Evolutionary conservation across 2,113 vertebrate species (phyloP).

Genomic region (Vimba vimba): DNA sequence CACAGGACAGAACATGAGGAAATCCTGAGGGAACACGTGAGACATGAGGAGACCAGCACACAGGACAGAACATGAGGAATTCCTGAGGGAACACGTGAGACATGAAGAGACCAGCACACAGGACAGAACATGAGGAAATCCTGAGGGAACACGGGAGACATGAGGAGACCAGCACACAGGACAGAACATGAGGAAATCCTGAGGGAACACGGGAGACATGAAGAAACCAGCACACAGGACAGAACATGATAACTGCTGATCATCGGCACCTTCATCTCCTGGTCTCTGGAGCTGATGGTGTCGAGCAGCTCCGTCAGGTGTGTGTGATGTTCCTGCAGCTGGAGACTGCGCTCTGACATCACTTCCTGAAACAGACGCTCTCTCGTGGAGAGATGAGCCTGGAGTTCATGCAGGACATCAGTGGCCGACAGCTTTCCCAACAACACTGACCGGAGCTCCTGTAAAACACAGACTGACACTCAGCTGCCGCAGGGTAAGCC

Average conservation of each 20-base stretch:
- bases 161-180: background rate
- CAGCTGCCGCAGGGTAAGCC: too few species aligned
- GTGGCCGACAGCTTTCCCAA: slow-evolving; percentile 77
- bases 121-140: background rate
- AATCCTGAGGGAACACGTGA: too few species aligned
- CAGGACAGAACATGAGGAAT: background rate
- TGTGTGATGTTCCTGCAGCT: slow-evolving; percentile 79
- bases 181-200: background rate
- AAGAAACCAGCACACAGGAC: background rate
- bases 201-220: too few species aligned
- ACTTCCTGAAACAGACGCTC: slow-evolving; percentile 90
- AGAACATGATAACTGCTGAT: background rate
- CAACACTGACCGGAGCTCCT: slow-evolving; percentile 55
- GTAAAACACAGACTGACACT: background rate
- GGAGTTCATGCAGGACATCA: slow-evolving; percentile 83
- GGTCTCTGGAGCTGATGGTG: slow-evolving; percentile 82
- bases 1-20: background rate
- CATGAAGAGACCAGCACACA: background rate
- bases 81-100: too few species aligned
- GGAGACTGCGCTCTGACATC: slow-evolving; percentile 80
- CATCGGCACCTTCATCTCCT: slow-evolving; percentile 78
- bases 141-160: too few species aligned
- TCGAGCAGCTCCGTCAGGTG: slow-evolving; percentile 86
- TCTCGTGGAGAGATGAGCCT: slow-evolving; percentile 83
- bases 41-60: background rate